Evolutionary conservation across 2,797 vertebrate genomes (phyloP).

Genomic region (Gambusia yucatana): DNA sequence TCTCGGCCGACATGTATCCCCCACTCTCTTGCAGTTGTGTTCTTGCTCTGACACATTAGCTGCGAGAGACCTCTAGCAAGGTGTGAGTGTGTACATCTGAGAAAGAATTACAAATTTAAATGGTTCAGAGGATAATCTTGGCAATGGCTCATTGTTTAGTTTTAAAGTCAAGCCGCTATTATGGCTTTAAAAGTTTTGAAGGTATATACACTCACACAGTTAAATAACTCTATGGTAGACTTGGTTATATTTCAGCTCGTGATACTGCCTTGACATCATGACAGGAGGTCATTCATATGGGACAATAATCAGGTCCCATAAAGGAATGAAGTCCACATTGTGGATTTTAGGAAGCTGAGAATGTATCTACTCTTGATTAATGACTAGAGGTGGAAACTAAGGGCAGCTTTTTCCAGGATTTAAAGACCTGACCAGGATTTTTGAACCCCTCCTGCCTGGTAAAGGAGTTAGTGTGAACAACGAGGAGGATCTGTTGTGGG

Average conservation of each 20-base stretch:
- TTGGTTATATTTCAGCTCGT: neutral
- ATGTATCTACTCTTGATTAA: neutral
- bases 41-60: conserved; percentile 70
- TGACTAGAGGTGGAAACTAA: neutral
- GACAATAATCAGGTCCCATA: neutral
- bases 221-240: neutral
- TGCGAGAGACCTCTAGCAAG: conserved; percentile 49
- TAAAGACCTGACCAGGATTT: neutral
- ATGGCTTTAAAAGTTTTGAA: neutral
- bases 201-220: too few species aligned
- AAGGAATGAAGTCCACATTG: neutral
- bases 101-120: conserved; percentile 13
- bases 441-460: neutral
- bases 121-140: neutral
- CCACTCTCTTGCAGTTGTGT: conserved; percentile 69
- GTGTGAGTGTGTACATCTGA: conserved; percentile 39
- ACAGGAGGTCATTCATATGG: neutral
- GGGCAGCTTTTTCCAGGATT: neutral
- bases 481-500: neutral
- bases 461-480: neutral
- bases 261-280: too few species aligned
- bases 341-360: neutral
- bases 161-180: neutral
- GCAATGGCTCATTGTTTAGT: neutral
- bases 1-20: conserved; percentile 69